Percentiles rank a stretch among this genome's conserved stretches.
Conservation (phyloP, 2,888 invertebrate genomes). For the Drosophila pseudotakahashii region DNA sequence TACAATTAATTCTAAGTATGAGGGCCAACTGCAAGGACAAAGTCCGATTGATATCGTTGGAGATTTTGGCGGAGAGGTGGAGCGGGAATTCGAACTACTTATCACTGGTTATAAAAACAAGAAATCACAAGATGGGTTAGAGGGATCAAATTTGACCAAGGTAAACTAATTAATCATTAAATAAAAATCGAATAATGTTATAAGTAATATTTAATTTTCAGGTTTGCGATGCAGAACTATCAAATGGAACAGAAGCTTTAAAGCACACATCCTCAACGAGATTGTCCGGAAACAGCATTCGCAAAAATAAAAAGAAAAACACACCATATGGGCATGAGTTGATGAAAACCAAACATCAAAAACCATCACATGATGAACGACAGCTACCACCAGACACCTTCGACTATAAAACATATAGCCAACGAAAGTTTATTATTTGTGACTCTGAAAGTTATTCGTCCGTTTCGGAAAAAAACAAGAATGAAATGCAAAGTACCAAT, state of each 20-base stretch:
- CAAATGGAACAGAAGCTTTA: constrained; percentile 62
- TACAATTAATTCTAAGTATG: constrained; percentile 38
- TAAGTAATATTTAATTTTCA: constrained; percentile 9
- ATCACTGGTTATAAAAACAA: constrained; percentile 80
- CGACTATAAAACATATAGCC: constrained; percentile 63
- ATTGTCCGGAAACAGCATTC: constrained; percentile 20
- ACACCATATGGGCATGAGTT: constrained; percentile 19
- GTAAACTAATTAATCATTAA: background rate
- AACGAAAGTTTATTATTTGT: constrained; percentile 27
- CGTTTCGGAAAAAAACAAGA: constrained; percentile 27
- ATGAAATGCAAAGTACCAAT: constrained; percentile 28
- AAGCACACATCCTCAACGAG: constrained; percentile 42
- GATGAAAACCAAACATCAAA: constrained; percentile 76
- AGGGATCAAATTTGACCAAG: constrained; percentile 20
- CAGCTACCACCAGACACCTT: constrained; percentile 81
- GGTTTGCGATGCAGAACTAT: constrained; percentile 66
- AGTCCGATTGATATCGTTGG: constrained; percentile 83
- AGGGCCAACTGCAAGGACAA: constrained; percentile 56
- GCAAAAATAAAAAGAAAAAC: constrained; percentile 30
- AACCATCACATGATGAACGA: constrained; percentile 81
- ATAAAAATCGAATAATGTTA: background rate
- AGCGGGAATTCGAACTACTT: constrained; percentile 82
- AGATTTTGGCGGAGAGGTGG: constrained; percentile 82
- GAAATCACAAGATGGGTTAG: constrained; percentile 8
- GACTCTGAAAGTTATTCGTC: constrained; percentile 12